Conservation (phyloP, 2,113 vertebrate species). For the Felis catus region DNA sequence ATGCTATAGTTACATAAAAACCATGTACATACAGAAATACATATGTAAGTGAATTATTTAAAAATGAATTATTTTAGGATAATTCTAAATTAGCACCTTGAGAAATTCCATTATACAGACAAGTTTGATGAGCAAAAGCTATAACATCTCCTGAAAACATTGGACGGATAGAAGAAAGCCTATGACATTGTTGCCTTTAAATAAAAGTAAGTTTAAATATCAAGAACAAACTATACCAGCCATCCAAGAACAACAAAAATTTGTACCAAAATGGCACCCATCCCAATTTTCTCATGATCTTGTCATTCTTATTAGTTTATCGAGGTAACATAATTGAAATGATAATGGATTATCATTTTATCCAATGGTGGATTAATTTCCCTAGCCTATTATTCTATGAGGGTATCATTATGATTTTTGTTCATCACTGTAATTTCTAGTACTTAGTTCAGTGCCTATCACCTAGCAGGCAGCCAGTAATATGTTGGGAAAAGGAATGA, state of each 20-base stretch:
- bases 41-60: background rate
- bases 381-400: background rate
- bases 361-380: background rate
- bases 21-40: background rate
- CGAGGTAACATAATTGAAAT: no score
- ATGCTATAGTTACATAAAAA: background rate
- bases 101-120: background rate
- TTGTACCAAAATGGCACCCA: background rate
- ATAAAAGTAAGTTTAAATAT: background rate
- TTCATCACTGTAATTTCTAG: background rate
- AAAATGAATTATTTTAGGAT: conserved; percentile 27
- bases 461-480: background rate
- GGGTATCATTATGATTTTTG: background rate
- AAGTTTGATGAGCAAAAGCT: conserved; percentile 21
- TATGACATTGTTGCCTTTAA: background rate
- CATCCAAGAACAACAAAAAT: background rate
- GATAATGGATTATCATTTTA: no score
- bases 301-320: background rate
- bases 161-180: background rate
- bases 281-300: background rate
- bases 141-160: background rate
- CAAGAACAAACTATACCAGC: background rate
- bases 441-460: background rate
- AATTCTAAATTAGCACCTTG: background rate
- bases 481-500: background rate